phyloP scores from a whole-genome alignment of 2,113 vertebrate species.

The Boulengeromyrus knoepffleri region DNA sequence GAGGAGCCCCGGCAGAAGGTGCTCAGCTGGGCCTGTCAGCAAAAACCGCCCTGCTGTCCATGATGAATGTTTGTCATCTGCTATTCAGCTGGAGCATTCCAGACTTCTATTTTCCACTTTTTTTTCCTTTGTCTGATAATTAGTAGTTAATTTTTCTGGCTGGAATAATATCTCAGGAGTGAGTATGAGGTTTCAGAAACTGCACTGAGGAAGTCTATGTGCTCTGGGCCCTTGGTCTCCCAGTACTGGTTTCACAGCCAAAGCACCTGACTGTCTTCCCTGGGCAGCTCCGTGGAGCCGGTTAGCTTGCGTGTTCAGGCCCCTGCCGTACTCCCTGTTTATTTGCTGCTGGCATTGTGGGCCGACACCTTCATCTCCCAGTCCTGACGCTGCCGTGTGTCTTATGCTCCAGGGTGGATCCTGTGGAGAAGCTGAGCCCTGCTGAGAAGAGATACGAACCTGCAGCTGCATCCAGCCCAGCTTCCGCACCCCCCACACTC shows the following conservation, averaged over 20 bases:
- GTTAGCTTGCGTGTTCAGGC: neutral
- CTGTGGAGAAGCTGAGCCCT: slow-evolving; percentile 70
- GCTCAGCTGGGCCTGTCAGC: slow-evolving; percentile 17
- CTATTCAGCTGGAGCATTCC: neutral
- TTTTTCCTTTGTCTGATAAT: neutral
- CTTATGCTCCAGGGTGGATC: slow-evolving; percentile 63
- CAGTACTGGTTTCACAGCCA: neutral
- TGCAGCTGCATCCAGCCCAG: slow-evolving; percentile 62
- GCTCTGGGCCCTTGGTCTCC: neutral
- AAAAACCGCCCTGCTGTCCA: slow-evolving; percentile 13
- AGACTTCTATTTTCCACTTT: neutral
- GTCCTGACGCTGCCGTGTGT: neutral
- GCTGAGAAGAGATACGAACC: slow-evolving; percentile 83
- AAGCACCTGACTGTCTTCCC: neutral
- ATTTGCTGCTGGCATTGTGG: neutral
- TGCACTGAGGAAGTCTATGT: neutral
- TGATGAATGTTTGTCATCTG: neutral
- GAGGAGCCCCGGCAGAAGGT: slow-evolving; percentile 55
- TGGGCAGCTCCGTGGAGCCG: neutral
- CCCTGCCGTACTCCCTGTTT: neutral
- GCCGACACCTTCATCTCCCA: neutral
- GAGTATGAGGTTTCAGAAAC: neutral
- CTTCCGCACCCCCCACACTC: slow-evolving; percentile 65
- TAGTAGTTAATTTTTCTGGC: neutral
- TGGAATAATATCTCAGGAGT: neutral